Base-by-base conservation (phyloP, 2,797 vertebrate species). In the Vultur gryphus region DNA sequence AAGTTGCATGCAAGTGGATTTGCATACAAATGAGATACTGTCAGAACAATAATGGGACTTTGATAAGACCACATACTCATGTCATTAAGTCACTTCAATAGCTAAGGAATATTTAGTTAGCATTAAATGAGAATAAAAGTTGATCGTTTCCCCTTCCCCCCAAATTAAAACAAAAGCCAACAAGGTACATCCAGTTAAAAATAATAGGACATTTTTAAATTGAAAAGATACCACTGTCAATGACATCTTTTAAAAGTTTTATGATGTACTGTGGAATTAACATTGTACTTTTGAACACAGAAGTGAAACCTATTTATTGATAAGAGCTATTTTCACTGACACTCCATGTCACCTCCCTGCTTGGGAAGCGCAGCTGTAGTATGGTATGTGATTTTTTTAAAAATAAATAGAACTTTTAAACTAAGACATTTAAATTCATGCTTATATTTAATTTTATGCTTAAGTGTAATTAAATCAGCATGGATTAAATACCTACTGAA, bases 11-110 rank as follows among this genome's bases (percentile, higher is more conserved):
- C 92, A 87, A 93, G 95, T 97, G 96, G 96, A 98, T 98, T 98
- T 98, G 97, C 98, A 98, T 98, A 98, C 97, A 98, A 98, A 98
- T 98, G 97, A 97, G 97, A 92, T 97, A 92, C 90, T 95, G 93
- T 95, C 96, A 97, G 95, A 97, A 92, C 91, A 96, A 96, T 93
- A 97, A 96, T 93, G 90, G 92, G 96, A 96, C 89, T 94, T 97
- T 88, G 97, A 97, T 97, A 98, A 98, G 97, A 96, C 95, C 97
- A 96, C 89, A 91, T 87, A 95, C 88, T 94, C 89, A 75, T 94
- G 93, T 95, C 97, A 96, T 97, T 96, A 97, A 97, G 97, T 97
- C 93, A 95, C 93, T 97, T 96, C 94, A 85, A 95, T 75, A 91
- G 90, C 90, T 92, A 94, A 96, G 91, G 94, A 83, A 91, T 91